Evolutionary conservation across 2,113 vertebrate genomes (phyloP).

Genomic region (Gnathonemus echidnorhynchus): DNA sequence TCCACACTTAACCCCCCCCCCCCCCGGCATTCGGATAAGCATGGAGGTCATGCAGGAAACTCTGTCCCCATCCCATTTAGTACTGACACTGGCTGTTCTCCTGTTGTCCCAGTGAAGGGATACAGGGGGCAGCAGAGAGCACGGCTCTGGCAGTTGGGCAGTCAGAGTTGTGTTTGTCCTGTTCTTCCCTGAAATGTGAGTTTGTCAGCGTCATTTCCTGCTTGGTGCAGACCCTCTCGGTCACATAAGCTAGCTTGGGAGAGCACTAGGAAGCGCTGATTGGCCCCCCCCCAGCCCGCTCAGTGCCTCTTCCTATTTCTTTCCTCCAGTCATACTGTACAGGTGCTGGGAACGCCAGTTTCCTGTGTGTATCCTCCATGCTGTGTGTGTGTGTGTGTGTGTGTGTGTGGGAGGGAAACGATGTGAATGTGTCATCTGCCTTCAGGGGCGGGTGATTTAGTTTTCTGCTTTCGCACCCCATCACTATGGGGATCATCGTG

Average conservation of each 20-base stretch:
- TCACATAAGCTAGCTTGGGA: constrained; percentile 10
- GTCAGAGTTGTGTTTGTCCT: neutral
- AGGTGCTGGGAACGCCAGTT: neutral
- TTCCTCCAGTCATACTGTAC: neutral
- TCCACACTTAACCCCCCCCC: neutral
- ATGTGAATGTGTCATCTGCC: neutral
- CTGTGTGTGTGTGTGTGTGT: neutral
- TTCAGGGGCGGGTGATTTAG: neutral
- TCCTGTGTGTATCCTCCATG: neutral
- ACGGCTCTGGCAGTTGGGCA: neutral
- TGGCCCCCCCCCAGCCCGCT: neutral
- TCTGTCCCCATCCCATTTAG: neutral
- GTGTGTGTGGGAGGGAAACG: neutral
- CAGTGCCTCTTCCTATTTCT: neutral
- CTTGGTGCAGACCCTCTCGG: neutral
- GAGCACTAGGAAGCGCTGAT: neutral
- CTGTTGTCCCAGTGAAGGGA: neutral
- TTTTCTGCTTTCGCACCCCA: neutral
- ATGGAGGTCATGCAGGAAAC: neutral
- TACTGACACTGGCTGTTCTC: constrained; percentile 17
- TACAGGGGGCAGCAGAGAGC: neutral
- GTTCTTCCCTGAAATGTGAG: constrained; percentile 20
- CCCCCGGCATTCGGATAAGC: neutral
- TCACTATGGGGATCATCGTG: neutral
- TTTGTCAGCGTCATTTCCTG: constrained; percentile 11